Conservation (phyloP, 2,888 invertebrate genomes). For the Rugalucina vietnamica region DNA sequence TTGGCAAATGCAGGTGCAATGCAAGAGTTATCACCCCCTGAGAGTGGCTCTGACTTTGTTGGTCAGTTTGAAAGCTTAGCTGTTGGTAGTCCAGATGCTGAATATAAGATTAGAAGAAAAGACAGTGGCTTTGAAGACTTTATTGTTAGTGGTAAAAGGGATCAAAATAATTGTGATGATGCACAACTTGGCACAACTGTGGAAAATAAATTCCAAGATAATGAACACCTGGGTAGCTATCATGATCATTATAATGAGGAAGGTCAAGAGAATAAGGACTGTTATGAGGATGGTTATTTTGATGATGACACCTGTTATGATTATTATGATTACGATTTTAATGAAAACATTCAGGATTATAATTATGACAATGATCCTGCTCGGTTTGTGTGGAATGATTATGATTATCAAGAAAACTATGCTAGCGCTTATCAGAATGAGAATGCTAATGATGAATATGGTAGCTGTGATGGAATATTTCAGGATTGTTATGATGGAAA, state of each 20-base stretch:
- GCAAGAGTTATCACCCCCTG: not conserved
- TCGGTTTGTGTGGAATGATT: not conserved
- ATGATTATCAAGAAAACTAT: not conserved
- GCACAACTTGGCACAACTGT: too few species aligned
- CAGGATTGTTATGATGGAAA: not conserved
- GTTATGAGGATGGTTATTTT: not conserved
- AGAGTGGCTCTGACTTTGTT: not conserved
- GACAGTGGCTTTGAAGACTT: too few species aligned
- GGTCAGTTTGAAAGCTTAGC: not conserved
- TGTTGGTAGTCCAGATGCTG: not conserved
- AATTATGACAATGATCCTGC: too few species aligned
- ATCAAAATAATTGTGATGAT: not conserved
- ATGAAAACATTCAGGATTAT: too few species aligned
- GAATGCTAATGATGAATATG: not conserved
- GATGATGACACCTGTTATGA: not conserved
- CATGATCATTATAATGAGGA: too few species aligned
- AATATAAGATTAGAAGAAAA: not conserved
- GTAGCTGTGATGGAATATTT: not conserved
- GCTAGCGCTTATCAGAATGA: not conserved
- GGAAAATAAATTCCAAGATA: too few species aligned
- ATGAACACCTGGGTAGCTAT: too few species aligned
- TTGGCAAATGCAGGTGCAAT: conserved; percentile 92
- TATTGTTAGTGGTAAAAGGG: not conserved
- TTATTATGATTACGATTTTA: too few species aligned
- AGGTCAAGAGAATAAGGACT: not conserved